phyloP scores from a whole-genome alignment of 2,797 vertebrate species.

The Erethizon dorsatum region DNA sequence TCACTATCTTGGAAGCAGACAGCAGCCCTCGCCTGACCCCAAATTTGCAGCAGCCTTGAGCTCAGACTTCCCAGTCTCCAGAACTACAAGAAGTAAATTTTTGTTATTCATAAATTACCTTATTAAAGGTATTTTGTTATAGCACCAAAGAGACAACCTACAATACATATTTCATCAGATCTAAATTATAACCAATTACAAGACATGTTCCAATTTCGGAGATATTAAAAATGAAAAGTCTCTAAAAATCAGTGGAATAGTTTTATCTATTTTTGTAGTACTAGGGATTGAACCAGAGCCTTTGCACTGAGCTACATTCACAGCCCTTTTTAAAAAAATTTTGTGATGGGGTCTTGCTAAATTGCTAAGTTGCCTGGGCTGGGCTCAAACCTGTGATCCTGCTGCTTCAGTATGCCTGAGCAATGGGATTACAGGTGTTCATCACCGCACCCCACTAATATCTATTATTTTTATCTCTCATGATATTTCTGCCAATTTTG shows the following conservation, averaged over 20 bases:
- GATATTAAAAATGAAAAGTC: slow-evolving; percentile 40
- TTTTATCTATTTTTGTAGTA: not conserved
- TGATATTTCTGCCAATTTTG: slow-evolving; percentile 46
- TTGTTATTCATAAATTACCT: not conserved
- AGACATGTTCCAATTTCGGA: slow-evolving; percentile 37
- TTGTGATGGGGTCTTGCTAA: not conserved
- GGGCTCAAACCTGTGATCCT: not conserved
- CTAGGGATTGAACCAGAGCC: not conserved
- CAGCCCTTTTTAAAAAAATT: not conserved
- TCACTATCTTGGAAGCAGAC: not conserved
- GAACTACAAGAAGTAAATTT: not conserved
- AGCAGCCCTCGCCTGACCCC: not conserved
- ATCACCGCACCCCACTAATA: not conserved
- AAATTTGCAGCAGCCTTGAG: not conserved
- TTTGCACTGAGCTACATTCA: not conserved
- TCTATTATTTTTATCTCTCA: slow-evolving; percentile 50
- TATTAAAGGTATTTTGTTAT: not conserved
- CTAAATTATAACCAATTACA: not conserved
- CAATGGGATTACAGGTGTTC: not conserved
- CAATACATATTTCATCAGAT: slow-evolving; percentile 36
- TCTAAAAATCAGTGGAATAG: slow-evolving; percentile 20
- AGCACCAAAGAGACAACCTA: not conserved
- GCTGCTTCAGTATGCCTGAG: not conserved
- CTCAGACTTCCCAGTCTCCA: not conserved
- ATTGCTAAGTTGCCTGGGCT: not conserved